Evolutionary conservation across 2,797 vertebrate species (phyloP).

Genomic region (Karalla daura): DNA sequence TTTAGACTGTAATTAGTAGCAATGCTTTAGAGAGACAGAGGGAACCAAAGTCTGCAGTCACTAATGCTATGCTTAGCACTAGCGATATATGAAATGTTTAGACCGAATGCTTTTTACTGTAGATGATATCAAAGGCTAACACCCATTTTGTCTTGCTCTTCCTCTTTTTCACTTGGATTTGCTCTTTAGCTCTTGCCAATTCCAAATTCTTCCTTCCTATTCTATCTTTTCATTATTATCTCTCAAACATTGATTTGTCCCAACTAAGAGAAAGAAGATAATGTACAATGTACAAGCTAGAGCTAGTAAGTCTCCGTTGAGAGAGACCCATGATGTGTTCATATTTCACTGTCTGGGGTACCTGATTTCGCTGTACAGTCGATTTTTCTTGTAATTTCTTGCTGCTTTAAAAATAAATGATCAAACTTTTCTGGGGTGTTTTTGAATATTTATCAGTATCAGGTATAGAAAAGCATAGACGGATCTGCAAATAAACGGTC

Average conservation of each 20-base stretch:
- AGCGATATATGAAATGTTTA: constrained; percentile 35
- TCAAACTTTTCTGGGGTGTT: constrained; percentile 62
- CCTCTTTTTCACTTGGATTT: constrained; percentile 52
- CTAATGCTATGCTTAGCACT: constrained; percentile 40
- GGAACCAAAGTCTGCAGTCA: constrained; percentile 75
- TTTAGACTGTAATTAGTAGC: constrained; percentile 81
- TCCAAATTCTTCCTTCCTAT: constrained; percentile 30
- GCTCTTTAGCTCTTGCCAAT: constrained; percentile 47
- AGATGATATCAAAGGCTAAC: constrained; percentile 66
- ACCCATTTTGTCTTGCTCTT: constrained; percentile 53
- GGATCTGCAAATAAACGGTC: background rate
- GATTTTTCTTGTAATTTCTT: constrained; percentile 74
- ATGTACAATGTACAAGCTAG: constrained; percentile 27
- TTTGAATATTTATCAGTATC: background rate
- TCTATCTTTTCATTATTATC: constrained; percentile 42
- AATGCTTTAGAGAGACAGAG: constrained; percentile 69
- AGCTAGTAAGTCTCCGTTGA: constrained; percentile 51
- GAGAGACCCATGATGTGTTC: constrained; percentile 45
- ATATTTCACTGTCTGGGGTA: constrained; percentile 43
- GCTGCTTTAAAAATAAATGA: constrained; percentile 79
- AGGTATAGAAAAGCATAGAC: background rate
- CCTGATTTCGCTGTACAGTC: constrained; percentile 64
- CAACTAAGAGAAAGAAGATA: constrained; percentile 8
- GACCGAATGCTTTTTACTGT: constrained; percentile 63
- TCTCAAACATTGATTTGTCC: constrained; percentile 43